Percentiles rank a stretch among this genome's conserved stretches.
phyloP scores from a whole-genome alignment of 1,140 invertebrate species.

The Anastatus disparis region DNA sequence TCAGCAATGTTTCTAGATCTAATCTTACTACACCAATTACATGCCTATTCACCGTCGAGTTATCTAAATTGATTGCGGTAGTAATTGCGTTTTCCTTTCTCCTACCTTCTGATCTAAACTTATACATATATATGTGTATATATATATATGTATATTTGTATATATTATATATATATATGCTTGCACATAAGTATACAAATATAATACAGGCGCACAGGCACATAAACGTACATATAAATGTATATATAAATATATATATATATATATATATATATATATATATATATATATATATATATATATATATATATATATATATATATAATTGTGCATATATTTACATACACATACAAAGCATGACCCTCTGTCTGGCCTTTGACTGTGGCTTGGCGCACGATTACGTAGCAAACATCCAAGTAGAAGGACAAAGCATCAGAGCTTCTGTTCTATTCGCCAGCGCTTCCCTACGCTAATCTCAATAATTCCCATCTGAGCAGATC shows the following conservation, averaged over 20 bases:
- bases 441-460: background rate
- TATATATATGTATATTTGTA: background rate
- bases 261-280: background rate
- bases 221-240: background rate
- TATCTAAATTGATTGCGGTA: constrained; percentile 57
- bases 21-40: constrained; percentile 54
- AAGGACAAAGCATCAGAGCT: constrained; percentile 30
- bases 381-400: constrained; percentile 17
- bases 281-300: background rate
- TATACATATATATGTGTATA: background rate
- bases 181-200: background rate
- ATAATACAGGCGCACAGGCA: too few species aligned
- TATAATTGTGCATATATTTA: background rate
- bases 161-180: background rate
- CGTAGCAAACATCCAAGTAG: constrained; percentile 20
- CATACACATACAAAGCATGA: constrained; percentile 7
- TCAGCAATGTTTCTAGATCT: constrained; percentile 25
- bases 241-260: background rate
- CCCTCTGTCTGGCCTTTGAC: constrained; percentile 34
- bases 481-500: constrained; percentile 25
- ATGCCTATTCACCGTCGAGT: constrained; percentile 50
- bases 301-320: background rate
- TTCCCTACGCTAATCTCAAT: constrained; percentile 26
- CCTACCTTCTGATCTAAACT: background rate
- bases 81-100: constrained; percentile 53